phyloP scores from a whole-genome alignment of 1,140 invertebrate species.

The Ericerus pela region DNA sequence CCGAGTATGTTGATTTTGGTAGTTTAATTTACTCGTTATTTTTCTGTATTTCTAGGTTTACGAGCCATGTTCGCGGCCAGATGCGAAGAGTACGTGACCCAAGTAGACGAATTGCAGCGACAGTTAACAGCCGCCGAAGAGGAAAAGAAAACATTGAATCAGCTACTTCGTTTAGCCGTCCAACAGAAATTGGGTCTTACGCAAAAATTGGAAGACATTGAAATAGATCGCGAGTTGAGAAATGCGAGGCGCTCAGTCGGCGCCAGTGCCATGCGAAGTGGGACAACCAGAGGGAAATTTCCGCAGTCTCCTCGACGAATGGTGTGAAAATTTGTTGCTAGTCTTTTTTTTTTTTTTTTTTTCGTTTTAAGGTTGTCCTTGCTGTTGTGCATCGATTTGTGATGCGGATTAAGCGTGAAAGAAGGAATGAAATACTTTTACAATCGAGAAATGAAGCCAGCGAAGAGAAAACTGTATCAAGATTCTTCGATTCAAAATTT shows the following conservation, averaged over 20 bases:
- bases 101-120: constrained; percentile 87
- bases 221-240: constrained; percentile 66
- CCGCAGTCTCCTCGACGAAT: constrained; percentile 16
- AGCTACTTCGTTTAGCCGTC: constrained; percentile 85
- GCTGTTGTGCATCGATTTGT: too few relatives aligned
- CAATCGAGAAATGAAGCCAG: too few relatives aligned
- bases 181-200: constrained; percentile 92
- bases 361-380: too few relatives aligned
- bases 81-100: constrained; percentile 97
- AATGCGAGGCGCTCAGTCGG: constrained; percentile 40
- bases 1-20: neutral
- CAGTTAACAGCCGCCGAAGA: constrained; percentile 82
- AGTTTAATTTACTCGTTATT: too few relatives aligned
- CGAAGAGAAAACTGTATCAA: too few relatives aligned
- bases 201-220: constrained; percentile 88
- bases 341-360: too few relatives aligned
- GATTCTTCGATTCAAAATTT: too few relatives aligned
- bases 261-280: too few relatives aligned
- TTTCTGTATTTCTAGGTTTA: constrained; percentile 45
- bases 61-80: constrained; percentile 98
- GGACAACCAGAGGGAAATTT: constrained; percentile 21
- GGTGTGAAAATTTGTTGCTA: too few relatives aligned
- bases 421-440: too few relatives aligned
- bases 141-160: constrained; percentile 97
- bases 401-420: too few relatives aligned